Percentiles rank a stretch among this genome's conserved stretches.
Conservation (phyloP, 2,113 vertebrate species). For the Narcine bancroftii region DNA sequence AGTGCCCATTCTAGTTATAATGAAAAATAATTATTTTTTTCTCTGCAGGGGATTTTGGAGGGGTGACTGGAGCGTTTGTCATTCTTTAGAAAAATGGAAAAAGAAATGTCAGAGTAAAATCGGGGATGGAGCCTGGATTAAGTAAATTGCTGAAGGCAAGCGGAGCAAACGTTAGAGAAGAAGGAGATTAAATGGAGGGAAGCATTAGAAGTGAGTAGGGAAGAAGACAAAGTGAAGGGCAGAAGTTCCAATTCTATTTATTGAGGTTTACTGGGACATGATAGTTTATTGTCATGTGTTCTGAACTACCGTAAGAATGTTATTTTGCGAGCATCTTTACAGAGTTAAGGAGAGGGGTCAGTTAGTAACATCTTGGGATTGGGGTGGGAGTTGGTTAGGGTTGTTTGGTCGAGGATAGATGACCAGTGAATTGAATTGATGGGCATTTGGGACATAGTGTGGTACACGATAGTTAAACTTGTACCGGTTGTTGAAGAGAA, state of each 20-base stretch:
- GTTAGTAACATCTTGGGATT: not conserved
- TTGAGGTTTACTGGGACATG: not conserved
- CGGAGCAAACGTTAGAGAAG: not conserved
- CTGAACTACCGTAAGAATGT: too few species aligned
- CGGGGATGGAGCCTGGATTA: not conserved
- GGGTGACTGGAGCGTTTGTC: not conserved
- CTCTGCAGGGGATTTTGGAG: not conserved
- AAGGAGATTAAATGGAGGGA: too few species aligned
- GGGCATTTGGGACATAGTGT: not conserved
- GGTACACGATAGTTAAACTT: not conserved
- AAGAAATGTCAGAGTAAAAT: not conserved
- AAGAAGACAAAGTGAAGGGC: not conserved
- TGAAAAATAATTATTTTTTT: too few species aligned
- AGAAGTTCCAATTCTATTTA: too few species aligned
- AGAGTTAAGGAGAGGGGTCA: too few species aligned
- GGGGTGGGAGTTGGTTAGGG: too few species aligned
- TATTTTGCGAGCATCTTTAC: too few species aligned
- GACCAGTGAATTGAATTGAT: not conserved
- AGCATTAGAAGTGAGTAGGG: too few species aligned
- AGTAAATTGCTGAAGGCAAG: not conserved
- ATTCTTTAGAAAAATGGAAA: not conserved
- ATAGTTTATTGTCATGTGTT: too few species aligned
- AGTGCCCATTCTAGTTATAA: too few species aligned
- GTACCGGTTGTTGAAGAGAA: conserved; percentile 4
- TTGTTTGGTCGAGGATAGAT: too few species aligned